Evolutionary conservation across 2,113 vertebrate species (phyloP).

Genomic region (Struthio camelus): DNA sequence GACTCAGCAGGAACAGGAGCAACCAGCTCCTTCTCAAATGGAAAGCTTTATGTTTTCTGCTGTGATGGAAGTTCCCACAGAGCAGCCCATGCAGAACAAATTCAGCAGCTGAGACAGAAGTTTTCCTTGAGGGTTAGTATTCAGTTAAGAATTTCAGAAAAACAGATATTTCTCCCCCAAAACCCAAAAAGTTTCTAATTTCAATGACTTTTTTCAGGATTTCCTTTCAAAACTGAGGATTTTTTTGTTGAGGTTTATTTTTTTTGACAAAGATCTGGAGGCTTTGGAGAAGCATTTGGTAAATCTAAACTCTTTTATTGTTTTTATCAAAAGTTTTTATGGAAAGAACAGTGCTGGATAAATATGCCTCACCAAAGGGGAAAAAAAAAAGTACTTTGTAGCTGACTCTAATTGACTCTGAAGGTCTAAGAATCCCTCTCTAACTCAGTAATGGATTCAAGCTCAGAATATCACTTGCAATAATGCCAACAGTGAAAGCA

Average conservation of each 20-base stretch:
- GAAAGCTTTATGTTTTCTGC: neutral
- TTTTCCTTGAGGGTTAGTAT: neutral
- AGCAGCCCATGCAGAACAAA: neutral
- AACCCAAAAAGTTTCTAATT: neutral
- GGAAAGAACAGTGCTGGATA: neutral
- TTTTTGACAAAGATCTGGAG: neutral
- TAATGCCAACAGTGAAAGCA: neutral
- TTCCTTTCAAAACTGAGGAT: neutral
- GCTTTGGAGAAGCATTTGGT: neutral
- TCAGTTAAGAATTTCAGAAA: neutral
- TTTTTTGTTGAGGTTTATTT: fast-evolving
- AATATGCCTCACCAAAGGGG: neutral
- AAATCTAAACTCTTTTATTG: neutral
- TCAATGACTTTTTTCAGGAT: neutral
- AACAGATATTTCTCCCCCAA: neutral
- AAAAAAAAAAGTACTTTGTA: neutral
- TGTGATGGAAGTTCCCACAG: neutral
- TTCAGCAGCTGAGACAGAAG: neutral
- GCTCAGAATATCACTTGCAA: neutral
- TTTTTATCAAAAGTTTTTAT: neutral
- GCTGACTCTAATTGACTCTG: neutral
- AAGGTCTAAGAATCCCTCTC: neutral
- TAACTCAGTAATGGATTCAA: neutral
- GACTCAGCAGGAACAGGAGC: neutral
- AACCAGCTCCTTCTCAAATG: neutral